Evolutionary conservation across 2,888 invertebrate genomes (phyloP), one percentile per base, ranked within the genome.

Genomic region (Teleiodes luculella): DNA sequence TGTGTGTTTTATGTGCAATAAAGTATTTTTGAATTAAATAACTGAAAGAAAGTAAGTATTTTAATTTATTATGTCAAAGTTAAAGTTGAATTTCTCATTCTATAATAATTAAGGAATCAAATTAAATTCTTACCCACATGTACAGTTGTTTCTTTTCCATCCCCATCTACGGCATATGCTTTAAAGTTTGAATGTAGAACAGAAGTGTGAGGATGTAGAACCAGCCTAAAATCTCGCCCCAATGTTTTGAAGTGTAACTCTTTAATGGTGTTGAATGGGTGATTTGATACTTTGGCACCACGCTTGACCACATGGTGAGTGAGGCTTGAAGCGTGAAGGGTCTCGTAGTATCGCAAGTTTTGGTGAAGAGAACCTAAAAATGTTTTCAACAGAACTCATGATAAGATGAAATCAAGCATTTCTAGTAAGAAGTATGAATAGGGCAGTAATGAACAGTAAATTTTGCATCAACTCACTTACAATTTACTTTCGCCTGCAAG

Each of bases 141-240:
- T 55, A 97, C 91, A 46, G 94, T 93, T 50, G 94, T 95, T 83
- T 96, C 96, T 73, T 94, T 93, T 7, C 97, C 97, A 88, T 95
- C 93, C 0, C 93, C 95, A 85, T 96, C 95, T 6, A 97, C 94
- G 60, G 94, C 91, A 77, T 94, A 96, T 1, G 97, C 97, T 81
- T 95, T 95, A 73, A 97, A 97, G 74, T 97, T 96, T 1, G 96
- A 95, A 85, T 97, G 96, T 58, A 97, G 86, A 5, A 97, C 95
- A 60, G 95, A 95, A 66, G 92, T 93, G 70, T 95, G 94, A 0
- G 97, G 97, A 70, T 95, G 95, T 41, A 97, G 85, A 67, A 97
- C 96, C 53, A 97, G 84, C 56, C 96, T 92, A 76, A 97, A 97
- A 68, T 95, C 92, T 70, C 94, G 95, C 52, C 97, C 97, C 51